Base-by-base conservation (phyloP, 2,797 vertebrate species). In the Microcaecilia unicolor region DNA sequence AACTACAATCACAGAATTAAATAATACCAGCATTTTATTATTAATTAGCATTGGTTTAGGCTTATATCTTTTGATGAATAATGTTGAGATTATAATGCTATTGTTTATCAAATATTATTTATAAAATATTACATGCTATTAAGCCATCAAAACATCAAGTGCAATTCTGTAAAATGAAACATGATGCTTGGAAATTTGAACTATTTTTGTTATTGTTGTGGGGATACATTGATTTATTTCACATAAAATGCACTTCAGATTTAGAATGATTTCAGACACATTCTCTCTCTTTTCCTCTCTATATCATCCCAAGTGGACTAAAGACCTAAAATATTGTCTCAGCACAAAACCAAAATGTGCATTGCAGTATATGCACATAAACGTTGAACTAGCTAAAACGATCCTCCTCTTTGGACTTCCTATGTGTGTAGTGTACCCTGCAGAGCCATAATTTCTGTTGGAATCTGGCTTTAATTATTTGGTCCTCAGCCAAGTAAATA, bases 181-280 rank as follows among this genome's bases (percentile, higher is more conserved):
- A 48, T 58, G 66, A 61, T 50, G 38, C n/a, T 53, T 49, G 27
- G 34, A 54, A 63, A 70, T 65, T 58, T 66, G 44, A 55, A 61
- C 69, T 61, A 41, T 53, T 52, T 61, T 70, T 64, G n/a, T n/a
- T 72, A 75, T 70, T 72, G 43, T 55, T 54, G n/a, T n/a, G n/a
- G n/a, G 37, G 27, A 68, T 70, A 61, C n/a, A 23, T 51, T 67
- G 43, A 66, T 66, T 63, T 68, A 61, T 48, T 15, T 25, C 22
- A 53, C 31, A 55, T 35, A 56, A 61, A 46, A 37, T 46, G 31
- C 28, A 41, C 27, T 67, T 49, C 28, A 51, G 35, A 50, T 50
- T 62, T 53, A 61, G 18, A 34, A 19, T 55, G 50, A 30, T 31
- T 61, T 61, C 56, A 33, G 38, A 57, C 51, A 54, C 41, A 42